These are phyloP conservation scores for Bos javanicus DNA, from an alignment of 2,113 vertebrate genomes.

Conservation along the genomic window DNA sequence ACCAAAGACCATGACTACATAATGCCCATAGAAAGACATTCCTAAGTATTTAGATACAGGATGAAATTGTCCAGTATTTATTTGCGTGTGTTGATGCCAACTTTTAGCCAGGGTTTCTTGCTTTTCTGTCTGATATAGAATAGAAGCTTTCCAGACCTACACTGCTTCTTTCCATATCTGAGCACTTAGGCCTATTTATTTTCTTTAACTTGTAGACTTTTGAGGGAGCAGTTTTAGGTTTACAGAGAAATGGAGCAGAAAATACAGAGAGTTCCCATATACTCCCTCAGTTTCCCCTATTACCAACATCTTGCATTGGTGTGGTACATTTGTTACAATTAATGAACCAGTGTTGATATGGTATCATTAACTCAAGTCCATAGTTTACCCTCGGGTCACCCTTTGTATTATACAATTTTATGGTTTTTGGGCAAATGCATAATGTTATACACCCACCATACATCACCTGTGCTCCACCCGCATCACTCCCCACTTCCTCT, in stretches of 20 bases:
- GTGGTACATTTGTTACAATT: neutral
- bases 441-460: neutral
- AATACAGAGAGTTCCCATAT: neutral
- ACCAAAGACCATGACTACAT: neutral
- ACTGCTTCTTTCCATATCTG: neutral
- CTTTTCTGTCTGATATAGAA: neutral
- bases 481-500: neutral
- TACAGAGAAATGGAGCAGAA: neutral
- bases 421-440: neutral
- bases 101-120: conserved; percentile 5
- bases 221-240: neutral
- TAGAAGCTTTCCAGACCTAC: neutral
- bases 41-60: neutral
- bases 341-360: neutral
- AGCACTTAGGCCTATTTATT: neutral
- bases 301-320: neutral
- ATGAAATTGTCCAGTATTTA: neutral
- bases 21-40: neutral
- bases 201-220: neutral
- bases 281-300: neutral
- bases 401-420: neutral
- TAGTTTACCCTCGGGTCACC: neutral
- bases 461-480: neutral
- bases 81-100: neutral
- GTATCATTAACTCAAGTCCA: neutral